Conservation (phyloP, 2,888 invertebrate species). For the Cactoblastis cactorum region DNA sequence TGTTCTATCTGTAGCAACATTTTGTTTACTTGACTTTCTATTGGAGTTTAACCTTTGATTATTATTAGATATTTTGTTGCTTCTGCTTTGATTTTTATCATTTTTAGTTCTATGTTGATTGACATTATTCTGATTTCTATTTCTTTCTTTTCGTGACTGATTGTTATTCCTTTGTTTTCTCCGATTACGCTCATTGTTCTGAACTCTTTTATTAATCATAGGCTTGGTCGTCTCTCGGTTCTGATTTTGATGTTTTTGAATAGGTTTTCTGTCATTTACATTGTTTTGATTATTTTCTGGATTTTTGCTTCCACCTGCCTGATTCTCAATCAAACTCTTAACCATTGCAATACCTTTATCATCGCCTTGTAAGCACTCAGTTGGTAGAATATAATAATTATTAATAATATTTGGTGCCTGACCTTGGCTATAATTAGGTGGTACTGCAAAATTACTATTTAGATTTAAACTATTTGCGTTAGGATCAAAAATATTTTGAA, state of each 20-base stretch:
- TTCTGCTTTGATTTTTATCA: not conserved
- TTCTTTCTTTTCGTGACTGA: not conserved
- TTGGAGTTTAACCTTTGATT: not conserved
- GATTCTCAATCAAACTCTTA: not conserved
- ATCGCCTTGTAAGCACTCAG: slow-evolving; percentile 26
- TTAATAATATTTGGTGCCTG: slow-evolving; percentile 35
- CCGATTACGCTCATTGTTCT: not conserved
- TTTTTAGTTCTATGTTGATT: not conserved
- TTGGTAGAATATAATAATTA: slow-evolving; percentile 42
- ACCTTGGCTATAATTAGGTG: not conserved
- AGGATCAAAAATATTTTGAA: slow-evolving; percentile 35
- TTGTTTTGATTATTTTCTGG: not conserved
- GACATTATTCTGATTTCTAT: not conserved
- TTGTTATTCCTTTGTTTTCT: not conserved
- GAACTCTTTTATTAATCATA: not conserved
- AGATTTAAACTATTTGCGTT: slow-evolving; percentile 29
- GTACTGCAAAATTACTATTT: slow-evolving; percentile 23
- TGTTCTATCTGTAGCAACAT: not conserved
- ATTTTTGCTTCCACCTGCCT: not conserved
- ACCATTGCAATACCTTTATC: not conserved
- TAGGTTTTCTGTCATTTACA: not conserved
- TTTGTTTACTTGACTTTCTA: not conserved
- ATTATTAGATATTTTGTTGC: not conserved
- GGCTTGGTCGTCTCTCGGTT: not conserved
- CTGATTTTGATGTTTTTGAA: not conserved